A percentile compares a stretch with the other conserved stretches of the same genome.
These are phyloP conservation scores for Anseranas semipalmata DNA, from an alignment of 2,113 vertebrate species.

Conservation along the genomic window DNA sequence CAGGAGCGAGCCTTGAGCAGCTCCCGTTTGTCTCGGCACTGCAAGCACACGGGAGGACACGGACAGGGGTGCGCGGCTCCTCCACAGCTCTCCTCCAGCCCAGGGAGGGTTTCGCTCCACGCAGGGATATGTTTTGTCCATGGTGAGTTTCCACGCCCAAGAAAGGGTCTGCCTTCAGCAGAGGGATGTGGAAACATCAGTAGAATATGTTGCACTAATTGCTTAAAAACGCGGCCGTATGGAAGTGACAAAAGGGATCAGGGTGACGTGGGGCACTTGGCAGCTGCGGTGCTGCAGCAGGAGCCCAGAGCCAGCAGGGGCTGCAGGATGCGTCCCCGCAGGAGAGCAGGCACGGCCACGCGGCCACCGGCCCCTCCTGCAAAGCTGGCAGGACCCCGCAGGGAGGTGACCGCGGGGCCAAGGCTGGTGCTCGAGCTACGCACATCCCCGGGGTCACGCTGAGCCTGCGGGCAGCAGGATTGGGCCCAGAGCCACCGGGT, in stretches of 20 bases:
- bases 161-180: background rate
- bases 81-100: background rate
- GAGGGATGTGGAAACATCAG: background rate
- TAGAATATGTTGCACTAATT: background rate
- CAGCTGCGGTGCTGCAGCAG: background rate
- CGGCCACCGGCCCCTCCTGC: background rate
- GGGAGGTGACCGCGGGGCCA: rapidly evolving
- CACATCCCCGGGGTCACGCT: too few species aligned
- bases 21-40: rapidly evolving
- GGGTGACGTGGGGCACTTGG: background rate
- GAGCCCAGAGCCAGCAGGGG: background rate
- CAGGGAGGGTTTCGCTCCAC: background rate
- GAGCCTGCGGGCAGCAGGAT: background rate
- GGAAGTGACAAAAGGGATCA: background rate
- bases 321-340: too few species aligned
- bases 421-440: background rate
- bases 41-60: background rate
- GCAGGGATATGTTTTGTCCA: background rate
- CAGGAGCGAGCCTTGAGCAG: background rate
- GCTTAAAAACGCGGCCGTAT: rapidly evolving
- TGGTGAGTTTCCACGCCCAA: rapidly evolving
- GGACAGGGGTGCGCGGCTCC: rapidly evolving
- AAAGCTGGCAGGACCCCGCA: background rate
- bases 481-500: background rate
- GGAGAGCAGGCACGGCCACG: rapidly evolving